Percentiles rank a stretch among this genome's conserved stretches.
Evolutionary conservation across 2,113 vertebrate species (phyloP).

Genomic region (Corythaeola cristata): DNA sequence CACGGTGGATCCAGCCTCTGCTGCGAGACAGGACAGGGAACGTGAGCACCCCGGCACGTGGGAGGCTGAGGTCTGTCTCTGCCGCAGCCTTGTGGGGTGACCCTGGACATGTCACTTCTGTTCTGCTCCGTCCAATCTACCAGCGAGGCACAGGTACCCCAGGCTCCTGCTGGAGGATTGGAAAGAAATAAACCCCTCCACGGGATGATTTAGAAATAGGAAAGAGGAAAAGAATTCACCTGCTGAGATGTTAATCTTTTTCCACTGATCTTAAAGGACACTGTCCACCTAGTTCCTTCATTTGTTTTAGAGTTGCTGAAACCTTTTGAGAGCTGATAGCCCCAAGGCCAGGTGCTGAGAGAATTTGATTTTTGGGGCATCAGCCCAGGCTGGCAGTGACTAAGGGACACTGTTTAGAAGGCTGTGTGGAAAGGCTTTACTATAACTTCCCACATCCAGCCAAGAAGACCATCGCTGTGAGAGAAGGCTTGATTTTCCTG

Average conservation of each 20-base stretch:
- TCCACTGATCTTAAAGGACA: not conserved
- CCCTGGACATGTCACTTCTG: not conserved
- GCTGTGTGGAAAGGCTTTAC: not conserved
- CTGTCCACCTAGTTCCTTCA: not conserved
- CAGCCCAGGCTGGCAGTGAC: not conserved
- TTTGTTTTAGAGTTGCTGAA: not conserved
- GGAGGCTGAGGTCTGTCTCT: not conserved
- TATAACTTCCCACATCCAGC: not conserved
- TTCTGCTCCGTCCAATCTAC: not conserved
- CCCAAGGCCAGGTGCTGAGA: not conserved
- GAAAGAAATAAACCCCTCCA: not conserved
- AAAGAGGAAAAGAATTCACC: not conserved
- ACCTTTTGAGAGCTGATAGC: not conserved
- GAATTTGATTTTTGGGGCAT: not conserved
- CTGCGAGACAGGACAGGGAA: not conserved
- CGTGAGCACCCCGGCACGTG: rapidly evolving
- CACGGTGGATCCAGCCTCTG: not conserved
- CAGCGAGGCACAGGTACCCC: not conserved
- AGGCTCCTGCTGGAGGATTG: not conserved
- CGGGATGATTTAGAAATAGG: not conserved
- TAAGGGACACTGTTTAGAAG: not conserved
- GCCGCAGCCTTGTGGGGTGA: not conserved
- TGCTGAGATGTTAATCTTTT: not conserved
- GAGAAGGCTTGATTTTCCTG: not conserved
- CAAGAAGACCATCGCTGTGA: not conserved